Percentiles rank a stretch among this genome's conserved stretches.
phyloP scores from a whole-genome alignment of 2,888 invertebrate species.

The Criorhina ranunculi region DNA sequence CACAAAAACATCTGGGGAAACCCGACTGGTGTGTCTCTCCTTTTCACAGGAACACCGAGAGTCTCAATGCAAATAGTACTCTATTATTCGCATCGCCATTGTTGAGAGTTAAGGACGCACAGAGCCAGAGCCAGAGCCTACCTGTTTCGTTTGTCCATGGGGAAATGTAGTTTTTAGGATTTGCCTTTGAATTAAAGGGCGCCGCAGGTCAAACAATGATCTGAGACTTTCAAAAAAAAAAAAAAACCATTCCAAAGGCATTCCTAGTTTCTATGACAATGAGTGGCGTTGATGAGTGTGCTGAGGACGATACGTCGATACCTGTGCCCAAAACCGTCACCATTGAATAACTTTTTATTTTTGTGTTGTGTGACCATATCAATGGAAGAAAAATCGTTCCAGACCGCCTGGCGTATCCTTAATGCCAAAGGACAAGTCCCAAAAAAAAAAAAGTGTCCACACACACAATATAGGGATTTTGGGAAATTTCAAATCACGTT shows the following conservation, averaged over 20 bases:
- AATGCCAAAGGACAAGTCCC: slow-evolving; percentile 26
- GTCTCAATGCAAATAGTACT: slow-evolving; percentile 73
- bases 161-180: slow-evolving; percentile 52
- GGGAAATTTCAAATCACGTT: slow-evolving; percentile 65
- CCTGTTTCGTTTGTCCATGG: slow-evolving; percentile 61
- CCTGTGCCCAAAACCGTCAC: slow-evolving; percentile 52
- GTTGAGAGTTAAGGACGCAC: slow-evolving; percentile 64
- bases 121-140: slow-evolving; percentile 50
- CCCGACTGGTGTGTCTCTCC: slow-evolving; percentile 67
- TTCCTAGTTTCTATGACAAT: slow-evolving; percentile 60
- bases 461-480: slow-evolving; percentile 59
- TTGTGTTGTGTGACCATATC: slow-evolving; percentile 75
- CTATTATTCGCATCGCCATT: slow-evolving; percentile 73
- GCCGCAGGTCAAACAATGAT: slow-evolving; percentile 80
- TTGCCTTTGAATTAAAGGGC: slow-evolving; percentile 78
- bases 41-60: slow-evolving; percentile 69
- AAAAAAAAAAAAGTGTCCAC: too few relatives aligned
- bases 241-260: slow-evolving; percentile 39
- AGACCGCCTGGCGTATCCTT: slow-evolving; percentile 82
- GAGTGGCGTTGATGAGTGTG: slow-evolving; percentile 76
- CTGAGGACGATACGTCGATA: slow-evolving; percentile 32
- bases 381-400: slow-evolving; percentile 77
- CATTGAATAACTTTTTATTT: slow-evolving; percentile 75
- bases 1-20: slow-evolving; percentile 75
- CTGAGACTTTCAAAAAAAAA: slow-evolving; percentile 43